Base-by-base conservation (phyloP, 2,113 vertebrate genomes). In the Ibidorhyncha struthersii region DNA sequence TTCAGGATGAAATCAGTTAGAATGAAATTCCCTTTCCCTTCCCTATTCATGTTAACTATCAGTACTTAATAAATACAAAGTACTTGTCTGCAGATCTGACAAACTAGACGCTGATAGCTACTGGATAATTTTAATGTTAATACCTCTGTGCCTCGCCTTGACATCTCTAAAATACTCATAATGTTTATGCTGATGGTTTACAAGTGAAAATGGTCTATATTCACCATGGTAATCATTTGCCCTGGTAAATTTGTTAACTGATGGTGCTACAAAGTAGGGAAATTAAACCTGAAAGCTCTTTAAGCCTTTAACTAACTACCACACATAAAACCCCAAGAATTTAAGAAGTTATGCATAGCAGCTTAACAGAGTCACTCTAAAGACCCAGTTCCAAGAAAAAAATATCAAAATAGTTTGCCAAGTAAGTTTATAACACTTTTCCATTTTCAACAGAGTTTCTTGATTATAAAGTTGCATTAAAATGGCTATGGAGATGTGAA, bases 361-460 rank as follows among this genome's bases (percentile, higher is more conserved):
- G 55, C 30, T 49, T 73, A 74, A 73, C 21, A 78, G 43, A 77
- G 14, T 82, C 53, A 62, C 47, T 93, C 94, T 89, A 49, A 91
- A 95, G 89, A 94, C 9, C n/a, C 53, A 92, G 5, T 45, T 89
- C 18, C 47, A 93, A 93, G 72, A 52, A 84, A 59, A 94, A 89
- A 88, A 88, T 72, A 43, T 69, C 78, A 89, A 85, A 92, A 96
- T 30, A 92, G 20, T 90, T 96, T 91, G n/a, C 84, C 41, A 93
- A 94, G 26, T 82, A 93, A 95, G 59, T 85, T 90, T 79, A 65
- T 88, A 89, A 90, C 45, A 47, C 23, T 76, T 85, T 34, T 43
- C 38, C 19, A 71, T 77, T 95, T 86, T 71, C 59, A 73, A 29
- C 8, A 45, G 13, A 65, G 45, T 38, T 83, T 84, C 82, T 78